Conservation (phyloP, 2,797 vertebrate genomes). For the Peromyscus nudipes region DNA sequence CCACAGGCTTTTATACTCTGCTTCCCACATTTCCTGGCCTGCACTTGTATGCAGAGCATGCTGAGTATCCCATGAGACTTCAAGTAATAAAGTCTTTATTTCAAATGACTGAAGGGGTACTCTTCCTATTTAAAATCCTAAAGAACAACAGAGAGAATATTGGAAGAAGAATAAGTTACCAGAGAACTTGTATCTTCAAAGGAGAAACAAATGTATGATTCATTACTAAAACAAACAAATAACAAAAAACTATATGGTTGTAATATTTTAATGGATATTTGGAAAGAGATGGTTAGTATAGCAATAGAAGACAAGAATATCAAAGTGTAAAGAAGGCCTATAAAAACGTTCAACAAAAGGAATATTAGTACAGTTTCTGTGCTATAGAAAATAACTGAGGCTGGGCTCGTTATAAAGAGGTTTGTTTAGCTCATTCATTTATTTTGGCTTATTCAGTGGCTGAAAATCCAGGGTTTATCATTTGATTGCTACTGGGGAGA, state of each 20-base stretch:
- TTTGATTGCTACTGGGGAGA: not conserved
- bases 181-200: constrained; percentile 28
- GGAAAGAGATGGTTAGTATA: not conserved
- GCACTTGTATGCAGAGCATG: not conserved
- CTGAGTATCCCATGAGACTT: not conserved
- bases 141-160: not conserved
- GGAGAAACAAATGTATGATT: not conserved
- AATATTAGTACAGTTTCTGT: not conserved
- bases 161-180: not conserved
- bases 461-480: not conserved
- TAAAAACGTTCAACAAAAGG: not conserved
- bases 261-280: not conserved
- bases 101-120: not conserved
- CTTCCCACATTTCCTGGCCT: not conserved
- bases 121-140: not conserved
- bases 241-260: not conserved
- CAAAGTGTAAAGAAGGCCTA: not conserved
- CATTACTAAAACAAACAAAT: not conserved
- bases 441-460: not conserved
- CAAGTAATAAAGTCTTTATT: not conserved
- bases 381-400: not conserved
- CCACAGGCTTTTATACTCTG: not conserved
- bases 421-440: not conserved
- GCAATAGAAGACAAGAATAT: not conserved
- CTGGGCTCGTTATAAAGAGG: not conserved